phyloP scores from a whole-genome alignment of 2,797 vertebrate species.

The Sebastes itinus region DNA sequence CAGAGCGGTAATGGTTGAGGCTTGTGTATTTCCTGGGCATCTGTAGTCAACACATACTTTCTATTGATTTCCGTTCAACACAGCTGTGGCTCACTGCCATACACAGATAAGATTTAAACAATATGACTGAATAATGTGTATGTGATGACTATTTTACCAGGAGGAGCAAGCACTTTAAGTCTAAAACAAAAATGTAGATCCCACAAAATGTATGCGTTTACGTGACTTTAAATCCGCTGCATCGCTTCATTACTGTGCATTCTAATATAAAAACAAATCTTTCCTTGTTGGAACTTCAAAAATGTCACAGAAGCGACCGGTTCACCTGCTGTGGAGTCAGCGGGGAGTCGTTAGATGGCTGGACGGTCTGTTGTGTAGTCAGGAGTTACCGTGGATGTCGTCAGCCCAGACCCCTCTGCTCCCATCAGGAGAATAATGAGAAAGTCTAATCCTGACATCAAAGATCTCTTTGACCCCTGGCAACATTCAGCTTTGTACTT shows the following conservation, averaged over 20 bases:
- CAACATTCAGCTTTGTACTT: neutral
- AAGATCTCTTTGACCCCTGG: slow-evolving; percentile 27
- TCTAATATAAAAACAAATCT: neutral
- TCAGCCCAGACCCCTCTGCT: slow-evolving; percentile 27
- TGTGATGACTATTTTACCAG: neutral
- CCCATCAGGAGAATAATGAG: slow-evolving; percentile 10
- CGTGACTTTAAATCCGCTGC: neutral
- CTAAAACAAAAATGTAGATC: neutral
- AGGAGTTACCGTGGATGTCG: slow-evolving; percentile 42
- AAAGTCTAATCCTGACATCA: slow-evolving; percentile 34
- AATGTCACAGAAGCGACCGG: neutral
- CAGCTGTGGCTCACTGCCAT: neutral
- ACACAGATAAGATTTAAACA: neutral
- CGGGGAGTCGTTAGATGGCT: neutral
- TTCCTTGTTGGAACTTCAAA: neutral
- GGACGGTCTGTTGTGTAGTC: neutral
- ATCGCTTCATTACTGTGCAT: neutral
- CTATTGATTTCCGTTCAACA: neutral
- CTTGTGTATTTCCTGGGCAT: neutral
- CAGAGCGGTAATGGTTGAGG: too few species aligned
- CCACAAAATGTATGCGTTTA: neutral
- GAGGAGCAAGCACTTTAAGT: too few species aligned
- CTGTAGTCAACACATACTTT: neutral
- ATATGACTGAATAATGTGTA: neutral
- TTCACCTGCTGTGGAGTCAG: slow-evolving; percentile 10